These are phyloP conservation scores for Drosophila algonquin DNA, from an alignment of 2,888 invertebrate species.

Conservation along the genomic window DNA sequence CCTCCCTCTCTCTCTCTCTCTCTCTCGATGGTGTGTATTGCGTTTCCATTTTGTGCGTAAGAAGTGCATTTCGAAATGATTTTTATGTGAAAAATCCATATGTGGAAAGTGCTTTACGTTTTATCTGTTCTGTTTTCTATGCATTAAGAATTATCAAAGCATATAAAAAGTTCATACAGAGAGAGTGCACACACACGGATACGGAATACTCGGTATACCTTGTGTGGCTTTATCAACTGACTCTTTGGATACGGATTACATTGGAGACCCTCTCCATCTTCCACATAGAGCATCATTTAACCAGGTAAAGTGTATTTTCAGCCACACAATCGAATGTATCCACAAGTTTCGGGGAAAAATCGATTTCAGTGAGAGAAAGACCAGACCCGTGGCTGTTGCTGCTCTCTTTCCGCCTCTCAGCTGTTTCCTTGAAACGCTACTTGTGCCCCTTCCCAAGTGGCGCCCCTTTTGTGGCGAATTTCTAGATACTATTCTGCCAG, in stretches of 20 bases:
- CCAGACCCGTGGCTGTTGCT: slow-evolving; percentile 8
- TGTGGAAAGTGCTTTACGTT: slow-evolving; percentile 36
- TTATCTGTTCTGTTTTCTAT: slow-evolving; percentile 19
- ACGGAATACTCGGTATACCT: background rate
- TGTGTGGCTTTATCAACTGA: background rate
- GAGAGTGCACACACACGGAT: background rate
- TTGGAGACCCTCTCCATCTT: background rate
- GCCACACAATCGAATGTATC: slow-evolving; percentile 15
- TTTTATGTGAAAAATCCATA: slow-evolving; percentile 40
- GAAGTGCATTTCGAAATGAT: slow-evolving; percentile 38
- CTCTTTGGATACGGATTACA: background rate
- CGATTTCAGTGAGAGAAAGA: slow-evolving; percentile 30
- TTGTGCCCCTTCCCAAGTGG: background rate
- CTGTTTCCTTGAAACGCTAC: slow-evolving; percentile 40
- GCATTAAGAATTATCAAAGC: slow-evolving; percentile 31
- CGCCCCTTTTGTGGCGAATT: background rate
- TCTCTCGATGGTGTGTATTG: slow-evolving; percentile 22
- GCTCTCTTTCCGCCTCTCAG: slow-evolving; percentile 44
- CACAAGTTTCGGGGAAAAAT: slow-evolving; percentile 45
- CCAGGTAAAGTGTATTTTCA: slow-evolving; percentile 35
- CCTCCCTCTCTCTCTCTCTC: too few species aligned
- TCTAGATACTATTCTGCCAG: background rate
- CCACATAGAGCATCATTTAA: background rate
- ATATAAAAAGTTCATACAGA: slow-evolving; percentile 3
- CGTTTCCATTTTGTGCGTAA: slow-evolving; percentile 39